Percentiles rank a stretch among this genome's conserved stretches.
phyloP scores from a whole-genome alignment of 2,113 vertebrate species.

The Eonycteris spelaea region DNA sequence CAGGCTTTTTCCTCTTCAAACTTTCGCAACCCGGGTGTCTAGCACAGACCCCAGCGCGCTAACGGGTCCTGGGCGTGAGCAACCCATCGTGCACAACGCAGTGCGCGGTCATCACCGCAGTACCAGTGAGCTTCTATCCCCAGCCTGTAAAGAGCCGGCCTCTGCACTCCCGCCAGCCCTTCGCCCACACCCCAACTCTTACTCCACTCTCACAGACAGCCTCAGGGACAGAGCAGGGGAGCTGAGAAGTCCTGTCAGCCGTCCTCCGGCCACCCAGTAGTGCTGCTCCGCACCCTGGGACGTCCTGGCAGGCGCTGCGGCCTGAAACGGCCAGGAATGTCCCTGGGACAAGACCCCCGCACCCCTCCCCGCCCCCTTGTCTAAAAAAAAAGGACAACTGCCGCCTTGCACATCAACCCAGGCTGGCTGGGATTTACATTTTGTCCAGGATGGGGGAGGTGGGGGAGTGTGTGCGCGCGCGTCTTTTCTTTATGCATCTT shows the following conservation, averaged over 20 bases:
- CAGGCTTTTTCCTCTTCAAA: not conserved
- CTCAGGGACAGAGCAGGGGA: not conserved
- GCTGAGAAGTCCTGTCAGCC: not conserved
- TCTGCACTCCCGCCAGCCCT: not conserved
- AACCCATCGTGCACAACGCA: not conserved
- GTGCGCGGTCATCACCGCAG: not conserved
- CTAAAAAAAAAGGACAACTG: not conserved
- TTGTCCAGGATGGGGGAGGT: not conserved
- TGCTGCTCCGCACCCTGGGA: not conserved
- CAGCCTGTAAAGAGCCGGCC: fast-evolving
- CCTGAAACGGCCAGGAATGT: not conserved
- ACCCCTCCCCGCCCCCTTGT: not conserved
- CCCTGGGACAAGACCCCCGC: not conserved
- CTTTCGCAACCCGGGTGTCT: not conserved
- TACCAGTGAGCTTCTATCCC: not conserved
- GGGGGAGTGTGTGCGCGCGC: fast-evolving
- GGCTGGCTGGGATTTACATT: not conserved
- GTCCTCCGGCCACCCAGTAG: fast-evolving
- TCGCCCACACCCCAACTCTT: fast-evolving
- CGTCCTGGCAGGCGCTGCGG: not conserved
- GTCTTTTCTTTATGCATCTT: not conserved
- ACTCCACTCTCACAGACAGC: not conserved
- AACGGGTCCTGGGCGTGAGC: not conserved
- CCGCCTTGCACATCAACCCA: not conserved
- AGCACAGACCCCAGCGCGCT: not conserved